Percentiles rank a stretch among this genome's conserved stretches.
phyloP scores from a whole-genome alignment of 1,140 invertebrate species.

The Augochlora pura region DNA sequence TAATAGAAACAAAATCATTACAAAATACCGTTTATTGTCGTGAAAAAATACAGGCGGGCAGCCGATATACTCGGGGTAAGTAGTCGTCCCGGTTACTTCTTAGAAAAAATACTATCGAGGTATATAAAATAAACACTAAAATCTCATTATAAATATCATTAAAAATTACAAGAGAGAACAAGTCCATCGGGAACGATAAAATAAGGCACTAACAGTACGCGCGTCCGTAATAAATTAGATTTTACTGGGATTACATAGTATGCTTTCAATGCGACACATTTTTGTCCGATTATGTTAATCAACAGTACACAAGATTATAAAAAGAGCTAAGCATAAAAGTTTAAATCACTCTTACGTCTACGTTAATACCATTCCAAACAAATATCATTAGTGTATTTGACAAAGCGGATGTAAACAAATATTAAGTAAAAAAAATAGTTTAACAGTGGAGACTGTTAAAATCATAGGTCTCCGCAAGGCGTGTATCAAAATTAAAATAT shows the following conservation, averaged over 20 bases:
- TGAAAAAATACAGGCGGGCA: conserved; percentile 32
- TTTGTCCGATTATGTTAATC: not conserved
- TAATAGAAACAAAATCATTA: conserved; percentile 73
- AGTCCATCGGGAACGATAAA: conserved; percentile 5
- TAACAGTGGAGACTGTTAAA: conserved; percentile 5
- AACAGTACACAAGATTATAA: not conserved
- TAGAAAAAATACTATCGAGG: conserved; percentile 36
- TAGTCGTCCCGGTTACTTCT: conserved; percentile 2
- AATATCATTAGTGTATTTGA: conserved; percentile 27
- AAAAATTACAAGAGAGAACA: not conserved
- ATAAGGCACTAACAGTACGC: not conserved
- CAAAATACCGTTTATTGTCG: conserved; percentile 38
- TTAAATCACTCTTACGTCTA: conserved; percentile 21
- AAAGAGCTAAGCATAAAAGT: not conserved
- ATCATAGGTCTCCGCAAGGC: conserved; percentile 1
- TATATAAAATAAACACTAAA: conserved; percentile 31
- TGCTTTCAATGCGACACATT: not conserved
- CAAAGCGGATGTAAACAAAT: not conserved
- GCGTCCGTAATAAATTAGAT: conserved; percentile 15
- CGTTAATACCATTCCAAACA: conserved; percentile 22
- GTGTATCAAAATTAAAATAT: conserved; percentile 34
- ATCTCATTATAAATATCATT: conserved; percentile 26
- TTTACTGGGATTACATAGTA: conserved; percentile 2
- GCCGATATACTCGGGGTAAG: conserved; percentile 13
- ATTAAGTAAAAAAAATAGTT: conserved; percentile 30